A percentile compares a stretch with the other conserved stretches of the same genome.
phyloP scores from a whole-genome alignment of 2,113 vertebrate genomes.

The Myiagra hebetior region DNA sequence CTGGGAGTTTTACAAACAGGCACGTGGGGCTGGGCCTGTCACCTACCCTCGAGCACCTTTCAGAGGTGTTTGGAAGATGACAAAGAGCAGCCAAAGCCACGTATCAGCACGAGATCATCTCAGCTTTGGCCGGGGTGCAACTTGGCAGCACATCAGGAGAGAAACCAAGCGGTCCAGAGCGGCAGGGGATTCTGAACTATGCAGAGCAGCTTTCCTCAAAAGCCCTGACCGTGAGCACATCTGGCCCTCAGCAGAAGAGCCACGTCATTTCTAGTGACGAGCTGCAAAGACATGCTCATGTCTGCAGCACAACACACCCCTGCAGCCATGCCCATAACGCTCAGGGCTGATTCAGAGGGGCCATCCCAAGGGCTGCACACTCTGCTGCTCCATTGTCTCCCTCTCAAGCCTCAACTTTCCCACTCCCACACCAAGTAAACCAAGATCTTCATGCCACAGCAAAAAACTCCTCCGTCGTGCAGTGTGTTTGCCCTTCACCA shows the following conservation, averaged over 20 bases:
- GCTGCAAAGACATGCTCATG: not conserved
- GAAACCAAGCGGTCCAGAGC: not conserved
- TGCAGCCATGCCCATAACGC: not conserved
- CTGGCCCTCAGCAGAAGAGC: not conserved
- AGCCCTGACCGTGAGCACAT: not conserved
- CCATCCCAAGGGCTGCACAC: not conserved
- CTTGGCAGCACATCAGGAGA: not conserved
- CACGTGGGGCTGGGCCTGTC: not conserved
- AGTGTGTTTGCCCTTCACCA: fast-evolving
- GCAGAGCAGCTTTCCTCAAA: conserved; percentile 41
- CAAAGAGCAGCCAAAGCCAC: not conserved
- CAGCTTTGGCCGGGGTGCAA: not conserved
- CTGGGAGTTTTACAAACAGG: not conserved
- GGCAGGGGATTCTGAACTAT: not conserved
- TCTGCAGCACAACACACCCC: not conserved
- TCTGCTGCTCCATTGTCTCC: not conserved
- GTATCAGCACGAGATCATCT: not conserved
- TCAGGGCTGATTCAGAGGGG: not conserved
- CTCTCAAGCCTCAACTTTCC: not conserved
- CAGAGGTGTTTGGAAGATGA: not conserved
- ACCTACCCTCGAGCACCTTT: not conserved
- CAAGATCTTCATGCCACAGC: not conserved
- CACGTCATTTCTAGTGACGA: not conserved
- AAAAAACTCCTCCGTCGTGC: fast-evolving
- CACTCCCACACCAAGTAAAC: not conserved